phyloP scores from a whole-genome alignment of 2,888 invertebrate species.

The Eilema griseolum region DNA sequence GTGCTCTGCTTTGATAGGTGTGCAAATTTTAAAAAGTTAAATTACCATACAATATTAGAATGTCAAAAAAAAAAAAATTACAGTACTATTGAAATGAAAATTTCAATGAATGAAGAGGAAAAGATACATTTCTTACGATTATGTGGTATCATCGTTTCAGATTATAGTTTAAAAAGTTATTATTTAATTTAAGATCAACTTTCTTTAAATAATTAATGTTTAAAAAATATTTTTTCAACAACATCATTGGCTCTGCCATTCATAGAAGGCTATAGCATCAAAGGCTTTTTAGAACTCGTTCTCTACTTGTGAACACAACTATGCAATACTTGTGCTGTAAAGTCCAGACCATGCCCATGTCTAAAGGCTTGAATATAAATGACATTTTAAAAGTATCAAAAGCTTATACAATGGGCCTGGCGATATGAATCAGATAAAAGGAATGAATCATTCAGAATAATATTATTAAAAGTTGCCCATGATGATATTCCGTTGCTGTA shows the following conservation, averaged over 20 bases:
- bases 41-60: too few relatives aligned
- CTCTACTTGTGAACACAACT: conserved; percentile 13
- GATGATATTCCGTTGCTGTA: background rate
- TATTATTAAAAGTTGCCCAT: conserved; percentile 7
- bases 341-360: conserved; percentile 9
- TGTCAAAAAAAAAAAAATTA: too few relatives aligned
- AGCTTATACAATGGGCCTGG: conserved; percentile 30
- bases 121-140: too few relatives aligned
- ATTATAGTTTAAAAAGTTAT: too few relatives aligned
- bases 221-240: background rate
- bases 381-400: conserved; percentile 34
- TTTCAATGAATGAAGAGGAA: too few relatives aligned
- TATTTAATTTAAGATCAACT: too few relatives aligned
- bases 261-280: background rate
- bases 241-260: too few relatives aligned
- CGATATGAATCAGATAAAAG: conserved; percentile 34
- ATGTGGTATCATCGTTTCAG: too few relatives aligned
- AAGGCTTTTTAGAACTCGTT: conserved; percentile 8
- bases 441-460: conserved; percentile 39
- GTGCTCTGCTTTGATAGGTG: too few relatives aligned
- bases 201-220: background rate
- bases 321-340: conserved; percentile 16
- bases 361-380: conserved; percentile 33
- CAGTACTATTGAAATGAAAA: too few relatives aligned
- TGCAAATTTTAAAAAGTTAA: too few relatives aligned